Evolutionary conservation across 1,140 invertebrate genomes (phyloP).

Genomic region (Leptinotarsa defecta): DNA sequence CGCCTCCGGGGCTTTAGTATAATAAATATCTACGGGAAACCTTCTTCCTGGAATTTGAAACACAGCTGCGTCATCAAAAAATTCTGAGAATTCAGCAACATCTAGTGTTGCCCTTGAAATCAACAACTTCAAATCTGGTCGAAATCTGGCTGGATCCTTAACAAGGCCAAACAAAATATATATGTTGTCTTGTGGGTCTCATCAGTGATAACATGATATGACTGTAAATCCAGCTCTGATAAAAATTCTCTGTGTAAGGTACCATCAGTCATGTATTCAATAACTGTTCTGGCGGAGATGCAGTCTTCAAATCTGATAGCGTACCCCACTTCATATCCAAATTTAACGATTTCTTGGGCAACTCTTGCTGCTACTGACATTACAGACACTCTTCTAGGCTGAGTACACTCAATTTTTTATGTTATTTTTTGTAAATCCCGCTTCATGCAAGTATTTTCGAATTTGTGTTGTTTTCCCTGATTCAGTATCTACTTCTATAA

Average conservation of each 20-base stretch:
- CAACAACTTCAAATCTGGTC: constrained; percentile 92
- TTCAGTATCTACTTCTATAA: constrained; percentile 96
- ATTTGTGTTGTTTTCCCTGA: constrained; percentile 98
- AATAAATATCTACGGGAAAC: constrained; percentile 95
- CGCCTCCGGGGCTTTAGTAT: constrained; percentile 98
- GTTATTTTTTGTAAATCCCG: constrained; percentile 79
- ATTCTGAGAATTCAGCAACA: constrained; percentile 98
- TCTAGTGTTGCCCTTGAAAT: constrained; percentile 98
- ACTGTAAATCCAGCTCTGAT: constrained; percentile 91
- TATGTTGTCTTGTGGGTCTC: constrained; percentile 97
- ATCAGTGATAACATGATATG: constrained; percentile 98
- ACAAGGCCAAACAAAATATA: constrained; percentile 98
- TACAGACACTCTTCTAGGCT: constrained; percentile 95
- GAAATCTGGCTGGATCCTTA: too few species aligned
- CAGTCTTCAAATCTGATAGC: constrained; percentile 99
- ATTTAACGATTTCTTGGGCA: constrained; percentile 96
- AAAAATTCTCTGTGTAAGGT: constrained; percentile 91
- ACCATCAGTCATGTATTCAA: constrained; percentile 59
- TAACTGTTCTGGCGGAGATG: constrained; percentile 89
- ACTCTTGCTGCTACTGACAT: constrained; percentile 99
- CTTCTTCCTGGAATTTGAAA: constrained; percentile 93
- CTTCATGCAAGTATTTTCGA: constrained; percentile 93
- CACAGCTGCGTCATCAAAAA: constrained; percentile 97
- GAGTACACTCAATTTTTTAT: constrained; percentile 96
- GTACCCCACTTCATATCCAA: constrained; percentile 97